These are phyloP conservation scores for Mionectes olivaceus DNA, from an alignment of 2,797 vertebrate species.

Conservation along the genomic window DNA sequence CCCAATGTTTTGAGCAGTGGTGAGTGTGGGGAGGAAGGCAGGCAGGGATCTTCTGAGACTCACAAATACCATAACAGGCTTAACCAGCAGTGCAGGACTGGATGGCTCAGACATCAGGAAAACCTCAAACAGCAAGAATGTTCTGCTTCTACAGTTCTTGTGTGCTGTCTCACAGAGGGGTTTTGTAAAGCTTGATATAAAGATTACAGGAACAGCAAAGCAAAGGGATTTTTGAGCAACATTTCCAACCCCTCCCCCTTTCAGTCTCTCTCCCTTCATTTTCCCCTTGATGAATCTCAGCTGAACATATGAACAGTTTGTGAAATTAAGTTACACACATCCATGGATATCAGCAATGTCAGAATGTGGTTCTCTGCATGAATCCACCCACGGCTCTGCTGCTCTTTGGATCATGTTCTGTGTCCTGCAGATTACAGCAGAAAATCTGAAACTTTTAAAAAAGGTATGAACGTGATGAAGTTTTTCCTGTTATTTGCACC, in stretches of 20 bases:
- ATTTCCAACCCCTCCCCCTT: too few species aligned
- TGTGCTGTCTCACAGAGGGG: background rate
- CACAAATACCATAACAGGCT: background rate
- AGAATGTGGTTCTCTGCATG: background rate
- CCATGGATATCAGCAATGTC: background rate
- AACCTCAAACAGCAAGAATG: background rate
- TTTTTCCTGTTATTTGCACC: background rate
- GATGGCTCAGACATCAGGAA: background rate
- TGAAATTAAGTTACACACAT: background rate
- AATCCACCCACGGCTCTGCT: background rate
- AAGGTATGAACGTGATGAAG: background rate
- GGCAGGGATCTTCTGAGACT: background rate
- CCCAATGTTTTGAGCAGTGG: background rate
- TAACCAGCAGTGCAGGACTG: background rate
- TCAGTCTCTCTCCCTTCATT: background rate
- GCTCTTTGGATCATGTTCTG: background rate
- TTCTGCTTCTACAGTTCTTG: background rate
- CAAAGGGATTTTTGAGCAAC: background rate
- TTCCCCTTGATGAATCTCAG: background rate
- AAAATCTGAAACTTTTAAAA: background rate
- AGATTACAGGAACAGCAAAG: background rate
- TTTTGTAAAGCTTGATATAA: background rate
- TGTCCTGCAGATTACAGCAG: background rate
- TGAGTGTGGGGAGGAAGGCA: background rate
- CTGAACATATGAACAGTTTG: accelerated